These are phyloP conservation scores for Echeneis naucrates DNA, from an alignment of 2,797 vertebrate genomes.

Conservation along the genomic window DNA sequence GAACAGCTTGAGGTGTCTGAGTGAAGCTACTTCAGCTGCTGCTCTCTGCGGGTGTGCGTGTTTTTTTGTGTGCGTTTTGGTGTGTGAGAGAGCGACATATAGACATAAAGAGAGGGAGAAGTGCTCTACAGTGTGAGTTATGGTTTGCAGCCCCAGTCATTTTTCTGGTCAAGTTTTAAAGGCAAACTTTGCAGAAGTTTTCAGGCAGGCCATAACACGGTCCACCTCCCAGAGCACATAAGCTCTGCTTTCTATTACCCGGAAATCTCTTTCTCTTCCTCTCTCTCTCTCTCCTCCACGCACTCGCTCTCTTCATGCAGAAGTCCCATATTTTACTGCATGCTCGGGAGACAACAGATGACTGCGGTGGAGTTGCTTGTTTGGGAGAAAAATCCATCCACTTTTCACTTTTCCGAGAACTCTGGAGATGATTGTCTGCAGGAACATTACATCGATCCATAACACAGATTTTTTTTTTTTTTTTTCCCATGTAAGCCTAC, in stretches of 20 bases:
- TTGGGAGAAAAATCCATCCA: constrained; percentile 3
- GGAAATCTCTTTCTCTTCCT: constrained; percentile 49
- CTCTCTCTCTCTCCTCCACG: constrained; percentile 26
- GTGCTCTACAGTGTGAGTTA: constrained; percentile 58
- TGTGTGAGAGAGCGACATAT: constrained; percentile 13
- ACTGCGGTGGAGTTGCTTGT: constrained; percentile 28
- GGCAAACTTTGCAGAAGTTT: constrained; percentile 73
- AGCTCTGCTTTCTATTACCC: constrained; percentile 69
- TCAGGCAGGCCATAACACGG: constrained; percentile 77
- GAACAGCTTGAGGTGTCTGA: constrained; percentile 73
- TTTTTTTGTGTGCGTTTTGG: constrained; percentile 6
- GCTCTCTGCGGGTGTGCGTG: constrained; percentile 20
- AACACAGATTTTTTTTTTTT: not conserved
- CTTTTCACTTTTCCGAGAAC: constrained; percentile 10
- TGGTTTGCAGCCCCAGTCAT: constrained; percentile 51
- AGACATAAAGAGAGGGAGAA: constrained; percentile 12
- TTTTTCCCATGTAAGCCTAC: constrained; percentile 20
- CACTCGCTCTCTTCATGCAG: constrained; percentile 31
- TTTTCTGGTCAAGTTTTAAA: constrained; percentile 72
- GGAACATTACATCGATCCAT: constrained; percentile 25
- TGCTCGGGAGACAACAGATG: constrained; percentile 52
- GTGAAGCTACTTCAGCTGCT: constrained; percentile 59
- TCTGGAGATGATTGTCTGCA: constrained; percentile 15
- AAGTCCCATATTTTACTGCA: constrained; percentile 38
- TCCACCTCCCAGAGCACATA: constrained; percentile 73